Percentiles rank a stretch among this genome's conserved stretches.
Evolutionary conservation across 2,888 invertebrate genomes (phyloP).

Genomic region (Erannis defoliaria): DNA sequence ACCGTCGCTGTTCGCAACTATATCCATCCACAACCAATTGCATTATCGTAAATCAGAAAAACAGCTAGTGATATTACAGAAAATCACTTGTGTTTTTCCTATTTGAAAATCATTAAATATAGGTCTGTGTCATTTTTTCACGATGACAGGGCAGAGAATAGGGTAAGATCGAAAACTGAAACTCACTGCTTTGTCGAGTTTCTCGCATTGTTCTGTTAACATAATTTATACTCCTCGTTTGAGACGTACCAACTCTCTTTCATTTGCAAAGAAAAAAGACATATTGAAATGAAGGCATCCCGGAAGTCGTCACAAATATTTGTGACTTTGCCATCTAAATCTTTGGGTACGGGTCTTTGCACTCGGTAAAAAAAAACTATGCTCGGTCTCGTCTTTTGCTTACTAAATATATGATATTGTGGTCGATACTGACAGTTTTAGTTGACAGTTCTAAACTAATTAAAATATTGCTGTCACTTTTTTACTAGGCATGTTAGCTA

Average conservation of each 20-base stretch:
- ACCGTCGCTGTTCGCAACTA: neutral
- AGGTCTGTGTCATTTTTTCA: conserved; percentile 26
- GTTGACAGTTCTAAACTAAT: no score
- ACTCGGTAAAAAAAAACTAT: no score
- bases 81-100: conserved; percentile 25
- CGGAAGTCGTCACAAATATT: conserved; percentile 42
- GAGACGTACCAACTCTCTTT: conserved; percentile 14
- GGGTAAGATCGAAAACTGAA: conserved; percentile 19
- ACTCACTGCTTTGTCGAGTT: neutral
- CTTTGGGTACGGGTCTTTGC: conserved; percentile 20
- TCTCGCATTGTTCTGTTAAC: conserved; percentile 24
- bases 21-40: neutral
- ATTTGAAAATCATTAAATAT: conserved; percentile 34
- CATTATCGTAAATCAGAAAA: neutral
- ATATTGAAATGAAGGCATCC: conserved; percentile 35
- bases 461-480: no score
- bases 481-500: no score
- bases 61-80: conserved; percentile 9
- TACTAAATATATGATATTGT: neutral
- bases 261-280: conserved; percentile 25
- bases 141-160: conserved; percentile 39
- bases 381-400: conserved; percentile 4
- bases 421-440: no score
- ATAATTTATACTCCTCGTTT: conserved; percentile 12
- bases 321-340: conserved; percentile 25